Evolutionary conservation across 2,113 vertebrate genomes (phyloP), one percentile per base, ranked within the genome.

Genomic region (Nothocercus nigrocapillus): DNA sequence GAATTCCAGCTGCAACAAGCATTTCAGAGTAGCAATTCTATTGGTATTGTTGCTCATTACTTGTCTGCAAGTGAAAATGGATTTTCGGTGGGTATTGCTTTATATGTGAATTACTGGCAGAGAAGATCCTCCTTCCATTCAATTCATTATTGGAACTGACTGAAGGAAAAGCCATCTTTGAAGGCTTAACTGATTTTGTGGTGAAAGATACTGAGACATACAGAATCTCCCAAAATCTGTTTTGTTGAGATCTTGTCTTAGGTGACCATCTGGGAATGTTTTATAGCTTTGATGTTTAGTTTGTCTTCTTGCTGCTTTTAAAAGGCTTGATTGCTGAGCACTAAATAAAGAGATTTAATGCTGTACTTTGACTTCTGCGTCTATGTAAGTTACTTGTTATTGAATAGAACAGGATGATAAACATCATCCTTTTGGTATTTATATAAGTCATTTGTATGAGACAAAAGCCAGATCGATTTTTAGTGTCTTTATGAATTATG

Each of bases 401-500:
- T 70, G 70, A 59, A 13, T 82, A 68, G 73, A 77, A 53, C 20
- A 77, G 82, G 63, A 15, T 79, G 47, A 66, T 88, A 62, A 82
- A 8, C 24, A 63, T 22, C 36, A 59, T 85, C 79, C 49, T 83
- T 94, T 56, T 4, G 72, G 47, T 25, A 21, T 89, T 87, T 81
- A 61, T 70, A 27, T 56, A 34, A 75, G 53, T 88, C 79, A 72
- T 13, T 92, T 32, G 8, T 79, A 72, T 51, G 14, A 83, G 77
- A 72, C 16, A 88, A 61, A 82, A 93, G 25, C 21, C 44, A 94
- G 67, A 67, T 97, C 44, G 51, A 34, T 90, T 75, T 94, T 94
- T 72, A 69, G 64, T 94, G 54, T 54, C 59, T 54, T 76, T 89
- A 45, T 90, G 84, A 84, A 64, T 91, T 92, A 88, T 80, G 21